Percentiles rank a stretch among this genome's conserved stretches.
These are phyloP conservation scores for Sarcophaga variegata DNA, from an alignment of 2,888 invertebrate genomes.

Conservation along the genomic window DNA sequence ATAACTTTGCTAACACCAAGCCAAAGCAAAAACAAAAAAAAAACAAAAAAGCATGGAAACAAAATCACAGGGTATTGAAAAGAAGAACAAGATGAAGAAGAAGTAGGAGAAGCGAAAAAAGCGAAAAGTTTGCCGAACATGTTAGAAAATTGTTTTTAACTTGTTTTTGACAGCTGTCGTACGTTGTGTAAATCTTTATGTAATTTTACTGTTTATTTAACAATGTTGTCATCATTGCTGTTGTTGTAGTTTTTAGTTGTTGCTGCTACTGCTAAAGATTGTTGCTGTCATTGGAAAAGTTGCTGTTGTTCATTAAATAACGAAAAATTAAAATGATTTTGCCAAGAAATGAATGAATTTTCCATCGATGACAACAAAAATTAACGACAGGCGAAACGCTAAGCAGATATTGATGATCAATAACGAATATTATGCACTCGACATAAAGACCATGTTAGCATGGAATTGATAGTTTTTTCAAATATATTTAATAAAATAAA, in stretches of 20 bases:
- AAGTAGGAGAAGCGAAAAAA: background rate
- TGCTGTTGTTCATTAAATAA: constrained; percentile 49
- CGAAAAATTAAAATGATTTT: background rate
- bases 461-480: too few species aligned
- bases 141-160: constrained; percentile 68
- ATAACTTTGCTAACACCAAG: background rate
- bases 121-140: constrained; percentile 55
- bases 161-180: constrained; percentile 67
- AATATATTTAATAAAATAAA: too few species aligned
- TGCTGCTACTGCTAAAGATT: constrained; percentile 16
- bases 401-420: too few species aligned
- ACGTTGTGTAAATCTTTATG: constrained; percentile 62
- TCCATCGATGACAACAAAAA: background rate
- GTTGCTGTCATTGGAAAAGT: constrained; percentile 32
- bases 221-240: background rate
- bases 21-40: too few species aligned
- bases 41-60: too few species aligned
- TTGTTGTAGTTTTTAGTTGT: background rate
- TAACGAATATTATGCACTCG: too few species aligned
- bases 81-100: background rate
- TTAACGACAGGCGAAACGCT: too few species aligned
- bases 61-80: background rate
- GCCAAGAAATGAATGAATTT: background rate
- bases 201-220: constrained; percentile 39
- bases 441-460: too few species aligned